Percentiles rank a stretch among this genome's conserved stretches.
These are phyloP conservation scores for Antidorcas marsupialis DNA, from an alignment of 2,113 vertebrate genomes.

Conservation along the genomic window DNA sequence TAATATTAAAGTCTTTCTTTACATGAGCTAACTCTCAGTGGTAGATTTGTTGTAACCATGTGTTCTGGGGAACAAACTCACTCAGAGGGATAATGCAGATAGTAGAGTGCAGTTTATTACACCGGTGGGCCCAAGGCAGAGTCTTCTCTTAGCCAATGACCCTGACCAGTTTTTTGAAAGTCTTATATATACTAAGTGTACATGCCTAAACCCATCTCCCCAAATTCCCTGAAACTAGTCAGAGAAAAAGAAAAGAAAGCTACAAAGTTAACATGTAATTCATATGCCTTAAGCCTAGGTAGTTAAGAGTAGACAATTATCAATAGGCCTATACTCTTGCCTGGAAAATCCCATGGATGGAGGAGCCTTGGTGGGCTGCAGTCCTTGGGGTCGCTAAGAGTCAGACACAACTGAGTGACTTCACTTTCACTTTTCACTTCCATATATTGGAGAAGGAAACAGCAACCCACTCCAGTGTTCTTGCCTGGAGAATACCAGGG, in stretches of 20 bases:
- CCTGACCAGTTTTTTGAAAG: background rate
- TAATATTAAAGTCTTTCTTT: background rate
- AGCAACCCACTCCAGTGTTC: no score
- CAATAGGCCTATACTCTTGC: background rate
- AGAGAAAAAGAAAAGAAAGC: background rate
- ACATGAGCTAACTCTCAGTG: background rate
- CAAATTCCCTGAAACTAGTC: background rate
- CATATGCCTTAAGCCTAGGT: background rate
- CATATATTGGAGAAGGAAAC: no score
- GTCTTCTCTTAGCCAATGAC: background rate
- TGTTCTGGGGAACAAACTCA: background rate
- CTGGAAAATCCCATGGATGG: no score
- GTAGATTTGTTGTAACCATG: background rate
- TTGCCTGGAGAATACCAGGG: no score
- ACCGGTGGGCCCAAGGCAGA: accelerated
- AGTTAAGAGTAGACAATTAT: background rate
- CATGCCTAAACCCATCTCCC: background rate
- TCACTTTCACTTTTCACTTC: no score
- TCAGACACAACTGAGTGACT: no score
- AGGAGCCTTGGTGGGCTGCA: no score
- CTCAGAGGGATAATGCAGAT: background rate
- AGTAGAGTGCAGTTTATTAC: background rate
- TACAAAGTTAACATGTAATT: background rate
- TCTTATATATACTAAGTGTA: background rate
- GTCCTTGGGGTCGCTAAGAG: no score